phyloP scores from a whole-genome alignment of 2,797 vertebrate genomes.

The Lepus townsendii region DNA sequence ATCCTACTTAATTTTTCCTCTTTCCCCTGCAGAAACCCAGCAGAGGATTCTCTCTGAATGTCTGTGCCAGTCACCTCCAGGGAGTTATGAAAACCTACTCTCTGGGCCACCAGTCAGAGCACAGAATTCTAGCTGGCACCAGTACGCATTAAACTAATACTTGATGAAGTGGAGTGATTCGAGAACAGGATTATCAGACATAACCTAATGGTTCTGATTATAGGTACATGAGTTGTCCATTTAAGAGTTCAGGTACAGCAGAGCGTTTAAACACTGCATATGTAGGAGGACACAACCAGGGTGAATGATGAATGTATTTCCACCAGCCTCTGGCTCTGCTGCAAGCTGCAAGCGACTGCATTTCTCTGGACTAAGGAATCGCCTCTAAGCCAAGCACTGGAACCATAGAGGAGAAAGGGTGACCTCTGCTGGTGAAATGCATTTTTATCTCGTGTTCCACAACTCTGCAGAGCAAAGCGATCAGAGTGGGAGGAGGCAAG shows the following conservation, averaged over 20 bases:
- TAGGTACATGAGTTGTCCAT: background rate
- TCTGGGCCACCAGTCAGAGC: background rate
- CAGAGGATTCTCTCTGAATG: slow-evolving; percentile 29
- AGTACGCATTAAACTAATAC: background rate
- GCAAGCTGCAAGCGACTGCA: slow-evolving; percentile 53
- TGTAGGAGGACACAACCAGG: background rate
- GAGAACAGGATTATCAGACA: background rate
- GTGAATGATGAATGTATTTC: slow-evolving; percentile 2
- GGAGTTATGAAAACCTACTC: background rate
- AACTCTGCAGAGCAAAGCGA: background rate
- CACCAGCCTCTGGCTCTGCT: slow-evolving; percentile 73
- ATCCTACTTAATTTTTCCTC: background rate
- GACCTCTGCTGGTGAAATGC: slow-evolving; percentile 89
- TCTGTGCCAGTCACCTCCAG: slow-evolving; percentile 28
- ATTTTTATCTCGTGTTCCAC: background rate
- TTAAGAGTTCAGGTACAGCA: slow-evolving; percentile 1
- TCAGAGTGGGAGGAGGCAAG: background rate
- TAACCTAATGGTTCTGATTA: slow-evolving; percentile 19
- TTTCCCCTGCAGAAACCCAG: slow-evolving; percentile 23
- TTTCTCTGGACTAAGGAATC: slow-evolving; percentile 11
- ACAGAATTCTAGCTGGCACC: background rate
- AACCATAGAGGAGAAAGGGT: slow-evolving; percentile 88
- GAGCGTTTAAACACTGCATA: slow-evolving; percentile 2
- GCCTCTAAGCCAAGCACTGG: background rate
- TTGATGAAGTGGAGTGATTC: slow-evolving; percentile 6